Percentiles rank a stretch among this genome's conserved stretches.
phyloP scores from a whole-genome alignment of 2,113 vertebrate genomes.

The Rana temporaria region DNA sequence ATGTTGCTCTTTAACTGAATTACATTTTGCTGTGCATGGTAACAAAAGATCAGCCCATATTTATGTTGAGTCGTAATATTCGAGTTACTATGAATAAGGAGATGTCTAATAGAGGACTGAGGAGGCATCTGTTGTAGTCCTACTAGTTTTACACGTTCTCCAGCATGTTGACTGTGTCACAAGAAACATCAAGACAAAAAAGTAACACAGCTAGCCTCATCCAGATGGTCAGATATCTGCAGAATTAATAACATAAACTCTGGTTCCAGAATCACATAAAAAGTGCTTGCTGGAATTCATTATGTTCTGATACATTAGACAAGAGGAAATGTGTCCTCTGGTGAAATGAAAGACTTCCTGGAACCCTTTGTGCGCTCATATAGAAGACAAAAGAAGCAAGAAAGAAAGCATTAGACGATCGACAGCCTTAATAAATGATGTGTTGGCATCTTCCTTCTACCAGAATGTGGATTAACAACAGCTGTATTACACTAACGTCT shows the following conservation, averaged over 20 bases:
- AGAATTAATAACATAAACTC: slow-evolving; percentile 61
- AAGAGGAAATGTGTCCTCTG: slow-evolving; percentile 75
- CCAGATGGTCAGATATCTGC: slow-evolving; percentile 61
- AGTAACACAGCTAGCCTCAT: slow-evolving; percentile 52
- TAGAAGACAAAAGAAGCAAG: slow-evolving; percentile 69
- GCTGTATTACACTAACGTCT: slow-evolving; percentile 78
- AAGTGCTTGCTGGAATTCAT: slow-evolving; percentile 75
- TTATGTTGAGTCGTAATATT: background rate
- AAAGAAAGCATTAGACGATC: slow-evolving; percentile 74
- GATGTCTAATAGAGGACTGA: slow-evolving; percentile 1
- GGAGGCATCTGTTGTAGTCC: slow-evolving; percentile 39
- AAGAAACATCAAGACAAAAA: slow-evolving; percentile 54
- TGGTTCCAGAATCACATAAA: slow-evolving; percentile 71
- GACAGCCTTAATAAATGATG: slow-evolving; percentile 77
- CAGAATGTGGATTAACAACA: slow-evolving; percentile 78
- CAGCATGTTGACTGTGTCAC: slow-evolving; percentile 13
- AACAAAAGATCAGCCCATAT: background rate
- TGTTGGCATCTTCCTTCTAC: slow-evolving; percentile 78
- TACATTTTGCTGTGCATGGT: background rate
- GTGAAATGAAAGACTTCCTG: slow-evolving; percentile 79
- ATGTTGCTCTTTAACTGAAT: background rate
- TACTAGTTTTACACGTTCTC: slow-evolving; percentile 20
- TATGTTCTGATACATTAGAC: slow-evolving; percentile 69
- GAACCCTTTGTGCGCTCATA: slow-evolving; percentile 71
- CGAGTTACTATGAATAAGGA: background rate